phyloP scores from a whole-genome alignment of 2,888 invertebrate species.

The Dascillus cervinus region DNA sequence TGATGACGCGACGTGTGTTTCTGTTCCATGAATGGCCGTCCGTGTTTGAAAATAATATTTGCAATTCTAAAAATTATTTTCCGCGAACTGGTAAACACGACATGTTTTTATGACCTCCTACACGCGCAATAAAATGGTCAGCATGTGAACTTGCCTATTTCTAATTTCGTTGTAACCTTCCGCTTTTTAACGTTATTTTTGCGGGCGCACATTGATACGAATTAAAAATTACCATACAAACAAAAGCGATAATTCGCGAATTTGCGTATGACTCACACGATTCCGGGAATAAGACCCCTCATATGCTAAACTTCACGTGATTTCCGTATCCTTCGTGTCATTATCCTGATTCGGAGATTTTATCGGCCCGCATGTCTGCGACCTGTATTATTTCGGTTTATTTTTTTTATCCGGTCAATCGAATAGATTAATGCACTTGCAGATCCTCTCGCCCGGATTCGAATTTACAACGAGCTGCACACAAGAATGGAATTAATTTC shows the following conservation, averaged over 20 bases:
- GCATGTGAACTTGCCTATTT: slow-evolving; percentile 5
- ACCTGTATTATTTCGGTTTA: slow-evolving; percentile 7
- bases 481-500: no score
- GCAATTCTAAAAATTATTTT: slow-evolving; percentile 16
- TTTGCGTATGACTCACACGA: slow-evolving; percentile 10
- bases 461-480: no score
- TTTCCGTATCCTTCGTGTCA: slow-evolving; percentile 12
- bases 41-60: slow-evolving; percentile 9
- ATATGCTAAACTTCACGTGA: slow-evolving; percentile 10
- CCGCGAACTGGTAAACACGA: slow-evolving; percentile 11
- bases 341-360: slow-evolving; percentile 13
- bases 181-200: slow-evolving; percentile 3
- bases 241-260: slow-evolving; percentile 12
- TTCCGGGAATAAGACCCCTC: slow-evolving; percentile 8
- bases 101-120: slow-evolving; percentile 10
- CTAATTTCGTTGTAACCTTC: slow-evolving; percentile 8
- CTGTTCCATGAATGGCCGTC: slow-evolving; percentile 9
- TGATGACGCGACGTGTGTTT: no score
- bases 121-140: no score
- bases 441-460: no score
- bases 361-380: slow-evolving; percentile 13
- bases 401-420: no score
- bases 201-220: slow-evolving; percentile 2
- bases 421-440: no score
- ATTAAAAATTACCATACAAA: slow-evolving; percentile 9